Evolutionary conservation across 1,140 invertebrate genomes (phyloP).

Genomic region (Paralvinella palmiformis): DNA sequence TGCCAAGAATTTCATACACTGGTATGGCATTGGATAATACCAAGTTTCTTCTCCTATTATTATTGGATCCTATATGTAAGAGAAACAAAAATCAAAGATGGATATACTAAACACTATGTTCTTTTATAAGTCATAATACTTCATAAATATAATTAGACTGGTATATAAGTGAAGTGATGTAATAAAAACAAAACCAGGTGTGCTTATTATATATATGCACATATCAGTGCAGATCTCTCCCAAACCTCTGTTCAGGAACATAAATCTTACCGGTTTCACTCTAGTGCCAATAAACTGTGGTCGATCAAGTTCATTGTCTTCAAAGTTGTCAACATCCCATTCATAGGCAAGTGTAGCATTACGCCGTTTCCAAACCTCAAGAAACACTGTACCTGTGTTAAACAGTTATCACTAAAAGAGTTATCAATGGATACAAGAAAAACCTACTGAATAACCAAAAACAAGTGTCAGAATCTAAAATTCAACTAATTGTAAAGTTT

Average conservation of each 20-base stretch:
- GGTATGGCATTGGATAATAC: constrained; percentile 40
- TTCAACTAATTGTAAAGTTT: too few species aligned
- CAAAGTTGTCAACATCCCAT: constrained; percentile 53
- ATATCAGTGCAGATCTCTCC: neutral
- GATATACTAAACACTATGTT: neutral
- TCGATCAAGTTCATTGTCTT: constrained; percentile 47
- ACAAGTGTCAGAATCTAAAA: too few species aligned
- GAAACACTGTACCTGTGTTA: constrained; percentile 51
- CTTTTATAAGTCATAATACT: neutral
- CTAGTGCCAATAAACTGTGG: constrained; percentile 46
- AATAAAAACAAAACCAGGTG: neutral
- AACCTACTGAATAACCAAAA: too few species aligned
- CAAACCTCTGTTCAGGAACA: neutral
- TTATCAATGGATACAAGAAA: too few species aligned
- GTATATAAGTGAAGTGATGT: neutral
- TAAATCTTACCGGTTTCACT: constrained; percentile 26
- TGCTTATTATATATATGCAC: neutral
- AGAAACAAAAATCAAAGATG: neutral
- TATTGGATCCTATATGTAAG: constrained; percentile 28
- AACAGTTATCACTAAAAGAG: too few species aligned
- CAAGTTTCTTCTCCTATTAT: constrained; percentile 33
- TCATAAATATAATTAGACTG: neutral
- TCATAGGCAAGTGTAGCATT: constrained; percentile 46
- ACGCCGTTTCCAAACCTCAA: constrained; percentile 51
- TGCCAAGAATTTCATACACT: constrained; percentile 37